Percentiles rank a stretch among this genome's conserved stretches.
Conservation (phyloP, 2,113 vertebrate genomes). For the Sinocyclocheilus anophthalmus region DNA sequence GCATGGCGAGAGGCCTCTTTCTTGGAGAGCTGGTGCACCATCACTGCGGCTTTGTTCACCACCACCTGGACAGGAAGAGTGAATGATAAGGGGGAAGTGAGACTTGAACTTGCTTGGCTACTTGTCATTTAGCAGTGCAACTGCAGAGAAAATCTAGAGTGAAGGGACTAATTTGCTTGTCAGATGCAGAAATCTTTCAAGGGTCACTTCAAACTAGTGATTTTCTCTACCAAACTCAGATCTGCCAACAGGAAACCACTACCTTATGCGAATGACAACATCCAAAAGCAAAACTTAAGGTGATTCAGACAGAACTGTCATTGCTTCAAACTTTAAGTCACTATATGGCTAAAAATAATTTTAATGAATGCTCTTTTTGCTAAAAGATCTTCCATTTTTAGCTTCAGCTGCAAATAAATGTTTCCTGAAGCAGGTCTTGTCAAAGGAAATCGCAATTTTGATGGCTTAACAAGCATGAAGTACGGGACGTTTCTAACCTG, state of each 20-base stretch:
- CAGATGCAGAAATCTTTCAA: not conserved
- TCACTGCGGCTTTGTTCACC: constrained; percentile 97
- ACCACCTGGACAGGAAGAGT: constrained; percentile 82
- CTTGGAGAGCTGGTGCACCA: constrained; percentile 99
- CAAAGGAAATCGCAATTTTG: not conserved
- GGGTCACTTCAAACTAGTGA: not conserved
- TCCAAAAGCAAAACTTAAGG: not conserved
- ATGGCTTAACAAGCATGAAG: not conserved
- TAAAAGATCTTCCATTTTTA: not conserved
- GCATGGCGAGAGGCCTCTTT: constrained; percentile 98
- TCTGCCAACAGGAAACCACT: not conserved
- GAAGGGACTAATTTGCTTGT: not conserved
- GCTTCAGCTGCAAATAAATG: not conserved
- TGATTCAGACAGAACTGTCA: not conserved
- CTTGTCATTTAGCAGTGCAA: not conserved
- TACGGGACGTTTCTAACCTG: constrained; percentile 76
- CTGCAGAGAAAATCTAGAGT: not conserved
- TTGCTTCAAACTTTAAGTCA: not conserved
- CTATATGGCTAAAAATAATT: constrained; percentile 3
- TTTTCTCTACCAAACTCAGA: not conserved
- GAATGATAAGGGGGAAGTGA: not conserved
- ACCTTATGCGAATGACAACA: not conserved
- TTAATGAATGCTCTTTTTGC: not conserved
- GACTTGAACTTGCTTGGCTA: not conserved
- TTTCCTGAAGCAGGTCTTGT: not conserved